Base-by-base conservation (phyloP, 2,797 vertebrate species). In the Florisuga fusca region DNA sequence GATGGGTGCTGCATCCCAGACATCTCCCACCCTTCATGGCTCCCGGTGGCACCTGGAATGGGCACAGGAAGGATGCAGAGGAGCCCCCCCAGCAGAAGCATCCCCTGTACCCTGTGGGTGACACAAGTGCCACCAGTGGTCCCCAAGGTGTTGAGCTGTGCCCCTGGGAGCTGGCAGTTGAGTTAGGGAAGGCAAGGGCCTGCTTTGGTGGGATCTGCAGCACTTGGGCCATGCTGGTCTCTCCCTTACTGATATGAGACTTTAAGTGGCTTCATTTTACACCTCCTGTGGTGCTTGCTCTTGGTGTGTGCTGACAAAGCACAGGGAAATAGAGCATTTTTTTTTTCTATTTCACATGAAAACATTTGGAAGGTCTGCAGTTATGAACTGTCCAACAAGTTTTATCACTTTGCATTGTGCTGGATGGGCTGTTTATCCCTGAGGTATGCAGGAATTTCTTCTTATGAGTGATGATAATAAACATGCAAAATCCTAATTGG, bases 21-120 rank as follows among this genome's bases (percentile, higher is more conserved):
- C 51, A 9, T 18, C 64, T 73, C 73, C 17, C 73, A 19, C 0
- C 0, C 12, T 15, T 22, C 33, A 0, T 0, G 0, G 2, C 29
- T 31, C 46, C 76, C 5, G 2, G 6, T 31, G 3, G 17, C 26
- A 31, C 4, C 33, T 1, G 1, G 29, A 26, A 1, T 15, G 74
- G 61, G 25, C 23, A 1, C 0, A 15, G 31, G 27, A 20, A 31
- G 45, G 73, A 19, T 10, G n/a, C 64, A 6, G 43, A 23, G 79
- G 50, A 53, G 51, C 33, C 1, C 14, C 31, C 58, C 18, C 5
- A 2, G 55, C 50, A 15, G 57, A 33, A 27, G 67, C 31, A 8
- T 34, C 29, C 68, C 15, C 53, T 25, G 78, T 18, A 3, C 14
- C 34, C 33, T 23, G 43, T 43, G 53, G 26, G 53, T 51, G 66